These are phyloP conservation scores for Lingula anatina DNA, from an alignment of 2,888 invertebrate genomes.

Conservation along the genomic window DNA sequence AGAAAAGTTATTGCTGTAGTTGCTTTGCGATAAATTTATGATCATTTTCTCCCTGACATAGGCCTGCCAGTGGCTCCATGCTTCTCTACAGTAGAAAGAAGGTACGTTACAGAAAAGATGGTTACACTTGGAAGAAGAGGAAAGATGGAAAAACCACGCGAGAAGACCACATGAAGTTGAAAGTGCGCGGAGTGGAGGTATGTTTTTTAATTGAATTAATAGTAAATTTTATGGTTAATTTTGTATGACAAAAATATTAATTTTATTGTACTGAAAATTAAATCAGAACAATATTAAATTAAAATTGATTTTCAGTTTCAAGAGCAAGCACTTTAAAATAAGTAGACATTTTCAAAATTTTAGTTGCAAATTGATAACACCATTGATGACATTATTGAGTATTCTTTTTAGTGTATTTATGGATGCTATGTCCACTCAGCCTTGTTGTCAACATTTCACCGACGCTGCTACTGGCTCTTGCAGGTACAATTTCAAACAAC, in stretches of 20 bases:
- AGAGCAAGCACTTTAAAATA: no score
- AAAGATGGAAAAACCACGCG: slow-evolving; percentile 97
- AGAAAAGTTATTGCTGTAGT: not conserved
- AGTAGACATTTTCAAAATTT: no score
- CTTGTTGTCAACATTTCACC: slow-evolving; percentile 95
- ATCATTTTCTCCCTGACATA: slow-evolving; percentile 57
- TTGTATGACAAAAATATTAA: no score
- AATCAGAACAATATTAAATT: no score
- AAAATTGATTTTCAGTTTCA: no score
- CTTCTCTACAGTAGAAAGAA: slow-evolving; percentile 93
- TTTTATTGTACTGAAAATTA: no score
- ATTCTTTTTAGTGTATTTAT: slow-evolving; percentile 68
- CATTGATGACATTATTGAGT: no score
- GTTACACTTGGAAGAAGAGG: slow-evolving; percentile 97
- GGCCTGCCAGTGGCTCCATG: slow-evolving; percentile 96
- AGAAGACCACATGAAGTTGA: slow-evolving; percentile 99
- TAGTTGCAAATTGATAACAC: no score
- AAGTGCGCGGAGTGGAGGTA: slow-evolving; percentile 94
- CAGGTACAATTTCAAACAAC: no score
- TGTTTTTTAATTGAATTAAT: slow-evolving; percentile 19
- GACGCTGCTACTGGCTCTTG: slow-evolving; percentile 95
- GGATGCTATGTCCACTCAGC: slow-evolving; percentile 99
- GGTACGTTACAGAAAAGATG: slow-evolving; percentile 88
- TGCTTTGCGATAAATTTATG: slow-evolving; percentile 16
- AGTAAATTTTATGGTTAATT: not conserved